These are phyloP conservation scores for Penaeus chinensis DNA, from an alignment of 1,140 invertebrate species.

Conservation along the genomic window DNA sequence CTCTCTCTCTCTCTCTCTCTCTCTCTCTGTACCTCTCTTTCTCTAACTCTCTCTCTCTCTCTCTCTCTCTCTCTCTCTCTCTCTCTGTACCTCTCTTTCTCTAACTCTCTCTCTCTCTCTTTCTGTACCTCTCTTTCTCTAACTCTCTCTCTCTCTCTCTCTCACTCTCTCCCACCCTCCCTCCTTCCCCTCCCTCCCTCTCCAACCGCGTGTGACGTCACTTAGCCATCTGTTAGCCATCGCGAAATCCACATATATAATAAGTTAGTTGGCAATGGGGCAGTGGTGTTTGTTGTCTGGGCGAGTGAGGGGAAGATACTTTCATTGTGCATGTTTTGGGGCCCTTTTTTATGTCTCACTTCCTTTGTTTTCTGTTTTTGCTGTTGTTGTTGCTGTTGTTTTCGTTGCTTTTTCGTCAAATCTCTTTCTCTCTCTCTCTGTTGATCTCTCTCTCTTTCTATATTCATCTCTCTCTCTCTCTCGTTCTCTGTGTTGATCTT, in stretches of 20 bases:
- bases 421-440: background rate
- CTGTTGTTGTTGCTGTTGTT: too few species aligned
- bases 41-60: background rate
- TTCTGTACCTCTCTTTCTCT: background rate
- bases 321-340: background rate
- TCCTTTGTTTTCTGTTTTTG: too few species aligned
- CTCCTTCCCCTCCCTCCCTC: background rate
- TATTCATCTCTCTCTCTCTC: background rate
- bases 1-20: background rate
- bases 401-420: too few species aligned
- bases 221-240: background rate
- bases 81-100: background rate
- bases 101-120: background rate
- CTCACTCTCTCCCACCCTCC: background rate
- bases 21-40: background rate
- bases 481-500: too few species aligned
- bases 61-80: background rate
- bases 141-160: background rate
- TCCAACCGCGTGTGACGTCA: background rate
- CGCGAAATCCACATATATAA: too few species aligned
- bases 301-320: background rate
- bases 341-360: too few species aligned
- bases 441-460: background rate
- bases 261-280: too few species aligned
- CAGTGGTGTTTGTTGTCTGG: background rate